phyloP scores from a whole-genome alignment of 2,113 vertebrate species.

The Aldabrachelys gigantea region DNA sequence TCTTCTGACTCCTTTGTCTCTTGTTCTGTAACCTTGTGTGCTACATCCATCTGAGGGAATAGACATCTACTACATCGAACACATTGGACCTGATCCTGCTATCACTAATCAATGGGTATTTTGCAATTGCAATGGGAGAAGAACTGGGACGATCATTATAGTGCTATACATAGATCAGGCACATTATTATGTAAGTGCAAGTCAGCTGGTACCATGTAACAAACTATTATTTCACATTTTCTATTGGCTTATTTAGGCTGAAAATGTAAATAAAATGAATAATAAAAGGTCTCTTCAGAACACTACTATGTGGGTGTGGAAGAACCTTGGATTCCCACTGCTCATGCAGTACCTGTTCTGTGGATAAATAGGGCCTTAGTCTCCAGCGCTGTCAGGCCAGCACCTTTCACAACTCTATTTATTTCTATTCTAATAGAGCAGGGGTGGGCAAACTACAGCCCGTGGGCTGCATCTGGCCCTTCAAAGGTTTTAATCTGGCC shows the following conservation, averaged over 20 bases:
- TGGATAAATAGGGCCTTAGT: neutral
- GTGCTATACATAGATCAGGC: neutral
- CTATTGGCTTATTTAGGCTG: neutral
- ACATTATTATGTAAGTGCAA: neutral
- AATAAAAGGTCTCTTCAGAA: neutral
- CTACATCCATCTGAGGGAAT: neutral
- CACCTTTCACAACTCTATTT: neutral
- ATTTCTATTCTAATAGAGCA: neutral
- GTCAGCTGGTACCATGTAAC: neutral
- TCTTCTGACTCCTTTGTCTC: neutral
- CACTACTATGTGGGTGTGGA: neutral
- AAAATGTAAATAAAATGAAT: neutral
- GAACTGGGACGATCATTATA: neutral
- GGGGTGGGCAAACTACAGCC: too few species aligned
- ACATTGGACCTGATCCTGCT: neutral
- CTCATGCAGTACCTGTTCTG: neutral
- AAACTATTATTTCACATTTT: neutral
- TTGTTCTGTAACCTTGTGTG: neutral
- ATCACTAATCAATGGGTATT: neutral
- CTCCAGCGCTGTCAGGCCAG: neutral
- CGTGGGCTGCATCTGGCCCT: too few species aligned
- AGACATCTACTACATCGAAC: rapidly evolving
- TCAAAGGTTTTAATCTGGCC: too few species aligned
- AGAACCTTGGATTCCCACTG: neutral
- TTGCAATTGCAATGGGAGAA: neutral